Evolutionary conservation across 1,140 invertebrate species (phyloP).

Genomic region (Drosophila grimshawi): DNA sequence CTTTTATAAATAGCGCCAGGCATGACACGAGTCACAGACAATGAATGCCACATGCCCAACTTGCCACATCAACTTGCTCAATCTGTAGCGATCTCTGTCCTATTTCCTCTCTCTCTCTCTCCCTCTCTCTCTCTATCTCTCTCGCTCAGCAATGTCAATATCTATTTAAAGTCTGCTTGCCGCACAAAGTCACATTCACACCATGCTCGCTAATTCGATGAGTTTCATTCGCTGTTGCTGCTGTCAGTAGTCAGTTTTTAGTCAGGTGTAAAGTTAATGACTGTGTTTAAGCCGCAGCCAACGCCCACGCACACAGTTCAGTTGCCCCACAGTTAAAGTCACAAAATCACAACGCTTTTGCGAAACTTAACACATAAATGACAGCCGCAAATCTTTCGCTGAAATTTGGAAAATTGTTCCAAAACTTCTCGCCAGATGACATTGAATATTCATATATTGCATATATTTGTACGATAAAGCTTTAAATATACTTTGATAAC

Average conservation of each 20-base stretch:
- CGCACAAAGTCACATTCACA: slow-evolving; percentile 52
- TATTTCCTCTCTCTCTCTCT: slow-evolving; percentile 11
- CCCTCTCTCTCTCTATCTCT: slow-evolving; percentile 10
- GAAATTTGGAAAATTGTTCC: not conserved
- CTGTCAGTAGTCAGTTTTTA: slow-evolving; percentile 8
- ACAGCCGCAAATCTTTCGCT: not conserved
- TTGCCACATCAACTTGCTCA: slow-evolving; percentile 21
- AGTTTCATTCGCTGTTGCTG: slow-evolving; percentile 14
- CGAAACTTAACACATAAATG: slow-evolving; percentile 13
- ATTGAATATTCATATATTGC: not conserved
- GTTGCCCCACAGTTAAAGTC: not conserved
- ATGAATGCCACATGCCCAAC: slow-evolving; percentile 45
- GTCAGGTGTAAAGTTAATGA: slow-evolving; percentile 17
- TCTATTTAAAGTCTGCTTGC: slow-evolving; percentile 58
- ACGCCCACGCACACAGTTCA: slow-evolving; percentile 9
- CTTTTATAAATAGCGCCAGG: slow-evolving; percentile 81
- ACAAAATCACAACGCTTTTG: not conserved
- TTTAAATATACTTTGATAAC: not conserved
- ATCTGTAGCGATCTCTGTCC: not conserved
- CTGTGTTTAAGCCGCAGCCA: slow-evolving; percentile 14
- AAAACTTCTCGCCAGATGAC: not conserved
- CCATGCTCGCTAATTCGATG: slow-evolving; percentile 56
- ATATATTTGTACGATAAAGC: not conserved
- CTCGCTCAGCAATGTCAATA: slow-evolving; percentile 69
- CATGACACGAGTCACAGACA: slow-evolving; percentile 68